Evolutionary conservation across 2,888 invertebrate genomes (phyloP).

Genomic region (Eupithecia centaureata): DNA sequence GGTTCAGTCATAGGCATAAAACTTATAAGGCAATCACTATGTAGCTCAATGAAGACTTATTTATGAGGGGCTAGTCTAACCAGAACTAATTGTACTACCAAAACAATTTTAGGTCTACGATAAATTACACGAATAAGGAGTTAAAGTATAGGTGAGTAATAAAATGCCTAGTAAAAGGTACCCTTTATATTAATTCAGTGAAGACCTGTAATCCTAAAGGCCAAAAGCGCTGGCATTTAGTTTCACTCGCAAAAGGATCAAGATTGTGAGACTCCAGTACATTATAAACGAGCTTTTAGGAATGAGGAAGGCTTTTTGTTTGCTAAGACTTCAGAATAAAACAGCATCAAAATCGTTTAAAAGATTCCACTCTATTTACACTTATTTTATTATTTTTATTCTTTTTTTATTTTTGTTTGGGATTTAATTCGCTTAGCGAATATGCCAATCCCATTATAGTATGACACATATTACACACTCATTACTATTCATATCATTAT

Average conservation of each 20-base stretch:
- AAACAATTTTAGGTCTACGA: neutral
- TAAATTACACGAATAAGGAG: neutral
- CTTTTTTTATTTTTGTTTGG: too few relatives aligned
- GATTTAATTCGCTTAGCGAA: too few relatives aligned
- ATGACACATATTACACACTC: too few relatives aligned
- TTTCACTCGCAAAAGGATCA: slow-evolving; percentile 17
- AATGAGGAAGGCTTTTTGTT: slow-evolving; percentile 23
- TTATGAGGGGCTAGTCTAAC: neutral
- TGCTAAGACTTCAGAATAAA: neutral
- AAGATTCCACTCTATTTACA: too few relatives aligned
- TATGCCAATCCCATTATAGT: too few relatives aligned
- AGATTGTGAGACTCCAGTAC: slow-evolving; percentile 24
- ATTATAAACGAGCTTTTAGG: slow-evolving; percentile 14
- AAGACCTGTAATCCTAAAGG: slow-evolving; percentile 23
- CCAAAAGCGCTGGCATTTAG: slow-evolving; percentile 30
- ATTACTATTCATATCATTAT: too few relatives aligned
- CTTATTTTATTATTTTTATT: too few relatives aligned
- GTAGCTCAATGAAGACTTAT: neutral
- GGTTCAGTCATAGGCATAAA: neutral
- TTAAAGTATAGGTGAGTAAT: neutral
- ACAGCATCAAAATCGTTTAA: too few relatives aligned
- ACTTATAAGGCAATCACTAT: neutral
- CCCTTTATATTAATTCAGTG: neutral
- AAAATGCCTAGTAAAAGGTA: neutral
- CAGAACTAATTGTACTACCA: neutral